Percentiles rank a stretch among this genome's conserved stretches.
phyloP scores from a whole-genome alignment of 2,797 vertebrate genomes.

The Lacerta agilis region DNA sequence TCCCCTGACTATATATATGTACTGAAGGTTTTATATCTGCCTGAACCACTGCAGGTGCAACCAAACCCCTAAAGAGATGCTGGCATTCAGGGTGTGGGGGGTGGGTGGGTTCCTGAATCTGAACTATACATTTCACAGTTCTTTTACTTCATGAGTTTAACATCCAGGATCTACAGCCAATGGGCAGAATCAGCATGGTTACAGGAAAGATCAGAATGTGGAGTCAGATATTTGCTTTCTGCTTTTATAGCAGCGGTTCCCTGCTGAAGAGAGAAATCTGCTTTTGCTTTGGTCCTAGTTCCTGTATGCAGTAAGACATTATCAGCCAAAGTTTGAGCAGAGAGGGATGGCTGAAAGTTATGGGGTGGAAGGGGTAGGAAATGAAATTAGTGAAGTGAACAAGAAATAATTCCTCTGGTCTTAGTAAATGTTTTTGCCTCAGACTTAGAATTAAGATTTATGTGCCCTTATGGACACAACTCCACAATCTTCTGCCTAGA shows the following conservation, averaged over 20 bases:
- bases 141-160: constrained; percentile 29
- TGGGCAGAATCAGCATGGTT: neutral
- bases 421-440: neutral
- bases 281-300: neutral
- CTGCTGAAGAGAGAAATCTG: neutral
- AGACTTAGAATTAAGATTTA: neutral
- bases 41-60: neutral
- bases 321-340: neutral
- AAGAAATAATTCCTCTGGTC: neutral
- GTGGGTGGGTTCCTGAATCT: constrained; percentile 20
- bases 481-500: neutral
- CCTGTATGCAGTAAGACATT: neutral
- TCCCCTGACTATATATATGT: neutral
- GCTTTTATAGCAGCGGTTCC: neutral
- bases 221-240: neutral
- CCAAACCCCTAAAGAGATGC: neutral
- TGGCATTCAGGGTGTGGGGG: too few relatives aligned
- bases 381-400: neutral
- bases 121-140: constrained; percentile 27
- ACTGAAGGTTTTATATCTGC: neutral
- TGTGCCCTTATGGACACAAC: too few relatives aligned
- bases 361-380: neutral
- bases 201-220: neutral
- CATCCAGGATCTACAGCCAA: neutral
- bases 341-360: too few relatives aligned